Evolutionary conservation across 2,113 vertebrate species (phyloP).

Genomic region (Semnornis frantzii): DNA sequence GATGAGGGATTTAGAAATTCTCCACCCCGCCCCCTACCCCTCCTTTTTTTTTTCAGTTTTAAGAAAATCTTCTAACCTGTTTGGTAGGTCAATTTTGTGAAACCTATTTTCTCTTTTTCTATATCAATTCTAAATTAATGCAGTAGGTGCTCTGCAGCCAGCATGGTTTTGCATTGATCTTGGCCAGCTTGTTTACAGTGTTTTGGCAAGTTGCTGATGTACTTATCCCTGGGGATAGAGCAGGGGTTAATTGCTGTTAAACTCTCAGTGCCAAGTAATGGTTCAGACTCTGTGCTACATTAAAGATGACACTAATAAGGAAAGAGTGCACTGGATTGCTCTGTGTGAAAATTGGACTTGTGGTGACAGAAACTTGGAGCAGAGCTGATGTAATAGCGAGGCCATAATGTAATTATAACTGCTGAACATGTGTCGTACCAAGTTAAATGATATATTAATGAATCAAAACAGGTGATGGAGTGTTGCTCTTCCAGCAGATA

Average conservation of each 20-base stretch:
- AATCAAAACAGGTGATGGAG: constrained; percentile 83
- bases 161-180: constrained; percentile 80
- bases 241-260: constrained; percentile 93
- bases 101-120: constrained; percentile 35
- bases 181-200: constrained; percentile 87
- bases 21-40: neutral
- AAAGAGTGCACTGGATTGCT: constrained; percentile 83
- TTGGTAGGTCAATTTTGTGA: constrained; percentile 60
- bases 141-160: constrained; percentile 74
- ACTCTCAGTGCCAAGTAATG: constrained; percentile 85
- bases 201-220: constrained; percentile 88
- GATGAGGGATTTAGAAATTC: neutral
- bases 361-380: constrained; percentile 83
- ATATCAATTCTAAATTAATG: constrained; percentile 77
- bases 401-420: constrained; percentile 83
- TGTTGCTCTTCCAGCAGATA: constrained; percentile 79
- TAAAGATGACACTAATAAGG: constrained; percentile 90
- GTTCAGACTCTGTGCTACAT: constrained; percentile 85
- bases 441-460: constrained; percentile 84
- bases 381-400: constrained; percentile 81
- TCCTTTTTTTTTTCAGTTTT: neutral
- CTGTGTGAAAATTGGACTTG: constrained; percentile 81
- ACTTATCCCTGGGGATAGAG: constrained; percentile 82
- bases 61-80: constrained; percentile 40
- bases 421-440: constrained; percentile 82